phyloP scores from a whole-genome alignment of 2,888 invertebrate species.

The Lasius platythorax region DNA sequence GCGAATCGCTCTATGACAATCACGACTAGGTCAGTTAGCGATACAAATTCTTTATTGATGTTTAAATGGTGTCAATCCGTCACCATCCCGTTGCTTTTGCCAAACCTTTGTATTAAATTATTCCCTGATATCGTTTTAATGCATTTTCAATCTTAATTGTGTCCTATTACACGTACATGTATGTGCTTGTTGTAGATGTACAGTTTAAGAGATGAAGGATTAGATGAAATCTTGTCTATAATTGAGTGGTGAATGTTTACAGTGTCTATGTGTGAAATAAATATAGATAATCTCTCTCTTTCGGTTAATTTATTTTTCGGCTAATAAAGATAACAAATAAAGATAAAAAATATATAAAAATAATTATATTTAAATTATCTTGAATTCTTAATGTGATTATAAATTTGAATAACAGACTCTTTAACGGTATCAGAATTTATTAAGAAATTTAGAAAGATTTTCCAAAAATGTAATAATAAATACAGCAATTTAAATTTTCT shows the following conservation, averaged over 20 bases:
- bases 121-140: neutral
- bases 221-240: neutral
- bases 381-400: constrained; percentile 7
- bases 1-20: constrained; percentile 74
- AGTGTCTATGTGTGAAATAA: constrained; percentile 3
- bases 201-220: neutral
- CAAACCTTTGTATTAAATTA: constrained; percentile 2
- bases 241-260: neutral
- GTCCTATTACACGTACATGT: neutral
- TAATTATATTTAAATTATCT: neutral
- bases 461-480: neutral
- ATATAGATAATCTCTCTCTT: neutral
- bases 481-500: constrained; percentile 6
- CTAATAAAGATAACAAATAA: neutral
- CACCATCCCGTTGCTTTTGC: constrained; percentile 33
- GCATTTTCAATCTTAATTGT: neutral
- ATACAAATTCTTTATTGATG: constrained; percentile 63
- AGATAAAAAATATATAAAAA: neutral
- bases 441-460: neutral
- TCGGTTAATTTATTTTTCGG: neutral
- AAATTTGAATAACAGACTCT: neutral
- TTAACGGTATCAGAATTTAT: neutral
- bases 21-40: constrained; percentile 79
- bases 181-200: constrained; percentile 10
- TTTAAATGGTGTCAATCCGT: constrained; percentile 59